Percentiles rank a stretch among this genome's conserved stretches.
phyloP scores from a whole-genome alignment of 2,888 invertebrate genomes.

The Pharmacophagus antenor region DNA sequence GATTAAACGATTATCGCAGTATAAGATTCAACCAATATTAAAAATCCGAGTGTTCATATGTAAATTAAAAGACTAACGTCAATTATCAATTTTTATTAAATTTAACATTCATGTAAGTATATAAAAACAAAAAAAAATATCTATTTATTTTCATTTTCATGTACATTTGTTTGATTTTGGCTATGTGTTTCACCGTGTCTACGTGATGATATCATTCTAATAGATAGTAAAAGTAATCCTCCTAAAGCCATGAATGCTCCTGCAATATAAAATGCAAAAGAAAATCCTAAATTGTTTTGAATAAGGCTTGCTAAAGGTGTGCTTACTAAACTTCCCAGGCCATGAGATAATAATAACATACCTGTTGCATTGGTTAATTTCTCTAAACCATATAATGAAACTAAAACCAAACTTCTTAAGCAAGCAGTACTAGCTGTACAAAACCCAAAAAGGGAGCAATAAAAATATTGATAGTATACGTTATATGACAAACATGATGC shows the following conservation, averaged over 20 bases:
- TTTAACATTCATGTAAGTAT: background rate
- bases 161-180: conserved; percentile 23
- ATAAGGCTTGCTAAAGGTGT: conserved; percentile 61
- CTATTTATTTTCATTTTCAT: conserved; percentile 13
- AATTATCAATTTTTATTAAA: background rate
- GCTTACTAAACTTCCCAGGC: conserved; percentile 62
- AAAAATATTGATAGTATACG: conserved; percentile 59
- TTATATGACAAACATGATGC: conserved; percentile 54
- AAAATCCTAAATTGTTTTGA: conserved; percentile 53
- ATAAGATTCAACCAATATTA: background rate
- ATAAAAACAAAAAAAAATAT: background rate
- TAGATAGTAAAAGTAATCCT: conserved; percentile 51
- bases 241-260: conserved; percentile 56
- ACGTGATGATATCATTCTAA: conserved; percentile 38
- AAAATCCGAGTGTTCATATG: background rate
- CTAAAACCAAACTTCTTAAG: conserved; percentile 59
- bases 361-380: conserved; percentile 71
- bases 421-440: conserved; percentile 53
- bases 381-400: conserved; percentile 66
- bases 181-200: conserved; percentile 38
- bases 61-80: background rate
- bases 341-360: conserved; percentile 64
- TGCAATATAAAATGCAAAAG: conserved; percentile 56
- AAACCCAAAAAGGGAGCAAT: conserved; percentile 59
- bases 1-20: too few species aligned